Percentiles rank a stretch among this genome's conserved stretches.
phyloP scores from a whole-genome alignment of 2,888 invertebrate genomes.

The Folsomia candida region DNA sequence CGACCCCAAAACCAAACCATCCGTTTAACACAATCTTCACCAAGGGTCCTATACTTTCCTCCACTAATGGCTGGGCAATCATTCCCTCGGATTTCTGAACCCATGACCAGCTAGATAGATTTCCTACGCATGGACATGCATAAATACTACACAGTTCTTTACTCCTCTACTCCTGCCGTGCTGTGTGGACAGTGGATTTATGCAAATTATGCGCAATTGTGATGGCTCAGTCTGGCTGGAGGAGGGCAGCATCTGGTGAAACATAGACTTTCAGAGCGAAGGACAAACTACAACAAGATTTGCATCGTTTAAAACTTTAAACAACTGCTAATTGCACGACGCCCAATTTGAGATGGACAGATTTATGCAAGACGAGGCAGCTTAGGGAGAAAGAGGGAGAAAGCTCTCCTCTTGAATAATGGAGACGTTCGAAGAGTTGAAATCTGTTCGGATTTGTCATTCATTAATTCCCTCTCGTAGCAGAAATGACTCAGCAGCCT shows the following conservation, averaged over 20 bases:
- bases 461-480: no score
- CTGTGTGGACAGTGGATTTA: not conserved
- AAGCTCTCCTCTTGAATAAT: not conserved
- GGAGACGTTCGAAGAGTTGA: no score
- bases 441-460: no score
- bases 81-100: no score
- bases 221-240: not conserved
- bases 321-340: not conserved
- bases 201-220: not conserved
- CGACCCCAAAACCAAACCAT: not conserved
- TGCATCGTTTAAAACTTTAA: not conserved
- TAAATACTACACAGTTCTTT: not conserved
- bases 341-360: not conserved
- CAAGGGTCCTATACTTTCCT: no score
- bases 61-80: no score
- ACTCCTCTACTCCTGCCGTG: no score
- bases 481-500: no score
- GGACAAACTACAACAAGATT: not conserved
- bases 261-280: not conserved
- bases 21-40: not conserved
- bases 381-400: not conserved
- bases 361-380: no score
- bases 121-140: not conserved
- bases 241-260: not conserved
- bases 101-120: not conserved